Evolutionary conservation across 2,888 invertebrate species (phyloP), one percentile per base, ranked within the genome.

Genomic region (Holacanthella duospinosa): DNA sequence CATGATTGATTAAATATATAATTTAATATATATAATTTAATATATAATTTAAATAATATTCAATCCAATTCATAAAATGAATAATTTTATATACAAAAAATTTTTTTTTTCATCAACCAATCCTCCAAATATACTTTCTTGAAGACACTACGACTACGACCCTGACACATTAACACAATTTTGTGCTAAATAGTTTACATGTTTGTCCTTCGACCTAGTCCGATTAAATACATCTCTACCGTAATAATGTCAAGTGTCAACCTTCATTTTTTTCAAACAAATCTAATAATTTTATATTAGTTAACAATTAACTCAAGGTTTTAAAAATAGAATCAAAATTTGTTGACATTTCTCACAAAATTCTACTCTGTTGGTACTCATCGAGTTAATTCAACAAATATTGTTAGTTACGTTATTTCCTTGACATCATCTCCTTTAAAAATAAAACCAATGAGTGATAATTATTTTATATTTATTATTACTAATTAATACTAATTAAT

Each of bases 81-180:
- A n/a, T n/a, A n/a, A n/a, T n/a, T n/a, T n/a, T n/a, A n/a, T n/a
- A n/a, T n/a, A n/a, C n/a, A n/a, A n/a, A n/a, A n/a, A 36, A 12
- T 36, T 36, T 36, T 36, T 36, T 36, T 36, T 36, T 16, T 36
- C 36, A 36, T 36, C 36, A 16, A 6, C 36, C 6, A 9, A 36
- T 36, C 16, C 6, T 36, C 6, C 6, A 36, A 9, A 36, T 9
- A 6, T 16, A 36, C 36, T 36, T 16, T 36, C 36, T 16, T 36
- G 36, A n/a, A n/a, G n/a, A n/a, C n/a, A n/a, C n/a, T n/a, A n/a
- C n/a, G 36, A 36, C 9, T 12, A 36, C 16, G 36, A 48, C 48
- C 48, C 48, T 48, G 48, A 48, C 48, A 48, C 21, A 48, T 48
- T 48, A 21, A 48, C 48, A 48, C 48, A 48, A 48, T n/a, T 36